These are phyloP conservation scores for Elephantulus edwardii DNA, from an alignment of 2,113 vertebrate genomes.

Conservation along the genomic window DNA sequence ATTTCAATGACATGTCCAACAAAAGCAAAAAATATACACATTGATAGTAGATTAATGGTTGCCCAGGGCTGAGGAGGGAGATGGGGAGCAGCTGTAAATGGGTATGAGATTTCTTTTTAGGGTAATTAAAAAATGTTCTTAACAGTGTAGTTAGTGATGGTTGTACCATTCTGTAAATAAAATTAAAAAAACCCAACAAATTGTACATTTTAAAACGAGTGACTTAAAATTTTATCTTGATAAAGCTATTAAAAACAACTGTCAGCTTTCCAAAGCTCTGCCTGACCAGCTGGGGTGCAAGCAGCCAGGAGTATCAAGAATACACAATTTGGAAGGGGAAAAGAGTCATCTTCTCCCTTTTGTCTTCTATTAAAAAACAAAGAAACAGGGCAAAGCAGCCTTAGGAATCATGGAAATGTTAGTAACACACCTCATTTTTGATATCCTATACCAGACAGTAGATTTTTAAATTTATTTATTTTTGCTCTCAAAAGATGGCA, in stretches of 20 bases:
- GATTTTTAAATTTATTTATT: too few species aligned
- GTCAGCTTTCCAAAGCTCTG: neutral
- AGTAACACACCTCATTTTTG: neutral
- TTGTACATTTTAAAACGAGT: neutral
- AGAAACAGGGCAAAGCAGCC: neutral
- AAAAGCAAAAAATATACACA: neutral
- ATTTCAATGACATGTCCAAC: neutral
- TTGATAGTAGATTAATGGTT: neutral
- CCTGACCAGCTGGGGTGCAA: neutral
- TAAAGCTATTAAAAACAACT: neutral
- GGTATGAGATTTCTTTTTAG: neutral
- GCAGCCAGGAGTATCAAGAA: neutral
- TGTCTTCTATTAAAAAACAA: slow-evolving; percentile 45
- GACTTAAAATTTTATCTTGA: neutral
- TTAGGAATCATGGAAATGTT: neutral
- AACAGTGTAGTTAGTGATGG: neutral
- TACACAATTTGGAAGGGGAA: neutral
- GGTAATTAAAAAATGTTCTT: slow-evolving; percentile 2
- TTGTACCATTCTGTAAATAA: neutral
- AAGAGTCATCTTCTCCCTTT: neutral
- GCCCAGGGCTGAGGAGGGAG: neutral
- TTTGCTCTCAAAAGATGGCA: slow-evolving; percentile 2
- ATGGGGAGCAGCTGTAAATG: neutral
- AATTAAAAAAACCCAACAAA: neutral
- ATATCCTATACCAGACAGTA: neutral